Conservation (phyloP, 2,113 vertebrate species). For the Todiramphus saurophagus region DNA sequence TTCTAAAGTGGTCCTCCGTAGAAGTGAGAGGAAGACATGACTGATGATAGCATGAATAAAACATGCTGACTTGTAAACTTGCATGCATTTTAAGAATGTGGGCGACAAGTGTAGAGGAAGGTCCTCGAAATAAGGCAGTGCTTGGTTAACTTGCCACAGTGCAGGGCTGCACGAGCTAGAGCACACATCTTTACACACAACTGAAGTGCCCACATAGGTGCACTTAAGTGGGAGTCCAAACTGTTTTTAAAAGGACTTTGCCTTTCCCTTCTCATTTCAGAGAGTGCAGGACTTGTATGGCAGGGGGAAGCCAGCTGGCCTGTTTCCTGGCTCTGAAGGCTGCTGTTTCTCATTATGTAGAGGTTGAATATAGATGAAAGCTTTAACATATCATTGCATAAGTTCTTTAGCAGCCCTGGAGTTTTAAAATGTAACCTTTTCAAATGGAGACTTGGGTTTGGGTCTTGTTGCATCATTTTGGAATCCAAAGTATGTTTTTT, state of each 20-base stretch:
- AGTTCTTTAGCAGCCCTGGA: background rate
- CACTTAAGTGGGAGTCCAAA: background rate
- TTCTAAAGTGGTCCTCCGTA: background rate
- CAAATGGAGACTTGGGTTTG: background rate
- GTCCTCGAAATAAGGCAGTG: background rate
- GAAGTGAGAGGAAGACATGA: background rate
- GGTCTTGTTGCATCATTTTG: background rate
- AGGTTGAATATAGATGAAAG: background rate
- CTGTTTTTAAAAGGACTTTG: background rate
- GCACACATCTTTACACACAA: background rate
- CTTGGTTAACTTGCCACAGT: background rate
- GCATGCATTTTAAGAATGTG: no score
- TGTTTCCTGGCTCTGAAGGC: background rate
- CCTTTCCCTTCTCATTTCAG: background rate
- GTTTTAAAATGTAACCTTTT: background rate
- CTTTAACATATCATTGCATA: background rate
- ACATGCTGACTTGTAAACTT: background rate
- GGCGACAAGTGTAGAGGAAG: background rate
- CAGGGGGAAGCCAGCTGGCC: background rate
- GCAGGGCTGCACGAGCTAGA: background rate
- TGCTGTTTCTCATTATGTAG: background rate
- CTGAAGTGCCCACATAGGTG: background rate
- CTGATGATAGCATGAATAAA: constrained; percentile 13
- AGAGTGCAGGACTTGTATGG: background rate
- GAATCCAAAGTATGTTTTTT: background rate